phyloP scores from a whole-genome alignment of 2,113 vertebrate species.

The Alces alces region DNA sequence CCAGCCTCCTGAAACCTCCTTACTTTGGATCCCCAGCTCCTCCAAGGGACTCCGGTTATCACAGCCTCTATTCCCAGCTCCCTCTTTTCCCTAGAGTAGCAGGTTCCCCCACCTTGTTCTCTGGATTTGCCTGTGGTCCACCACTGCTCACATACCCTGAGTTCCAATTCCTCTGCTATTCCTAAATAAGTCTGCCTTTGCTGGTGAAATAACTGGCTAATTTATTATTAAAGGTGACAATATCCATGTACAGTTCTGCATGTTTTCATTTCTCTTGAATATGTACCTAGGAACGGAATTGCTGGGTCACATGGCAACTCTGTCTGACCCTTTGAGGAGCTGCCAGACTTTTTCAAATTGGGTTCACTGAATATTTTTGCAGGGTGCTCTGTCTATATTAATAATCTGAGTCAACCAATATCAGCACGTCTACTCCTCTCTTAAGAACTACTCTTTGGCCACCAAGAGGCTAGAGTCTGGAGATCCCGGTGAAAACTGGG shows the following conservation, averaged over 20 bases:
- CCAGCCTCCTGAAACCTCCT: neutral
- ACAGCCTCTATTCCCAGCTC: neutral
- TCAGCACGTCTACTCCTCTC: fast-evolving
- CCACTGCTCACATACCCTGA: no score
- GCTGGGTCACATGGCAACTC: neutral
- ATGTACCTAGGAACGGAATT: no score
- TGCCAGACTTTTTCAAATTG: neutral
- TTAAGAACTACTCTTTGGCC: neutral
- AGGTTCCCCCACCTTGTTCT: no score
- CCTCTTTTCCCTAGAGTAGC: no score
- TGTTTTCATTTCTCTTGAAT: neutral
- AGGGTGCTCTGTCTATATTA: no score
- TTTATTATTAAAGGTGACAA: neutral
- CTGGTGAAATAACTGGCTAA: neutral
- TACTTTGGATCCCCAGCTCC: neutral
- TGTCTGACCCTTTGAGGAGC: neutral
- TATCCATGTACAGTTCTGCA: no score
- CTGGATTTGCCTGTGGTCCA: neutral
- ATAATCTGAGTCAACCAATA: neutral
- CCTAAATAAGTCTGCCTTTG: neutral
- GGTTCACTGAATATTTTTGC: neutral
- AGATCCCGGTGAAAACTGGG: neutral
- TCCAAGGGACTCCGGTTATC: neutral
- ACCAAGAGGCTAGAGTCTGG: neutral
- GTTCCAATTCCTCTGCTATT: neutral